Evolutionary conservation across 2,888 invertebrate species (phyloP), one percentile per base, ranked within the genome.

Genomic region (Lamellibrachia satsuma): DNA sequence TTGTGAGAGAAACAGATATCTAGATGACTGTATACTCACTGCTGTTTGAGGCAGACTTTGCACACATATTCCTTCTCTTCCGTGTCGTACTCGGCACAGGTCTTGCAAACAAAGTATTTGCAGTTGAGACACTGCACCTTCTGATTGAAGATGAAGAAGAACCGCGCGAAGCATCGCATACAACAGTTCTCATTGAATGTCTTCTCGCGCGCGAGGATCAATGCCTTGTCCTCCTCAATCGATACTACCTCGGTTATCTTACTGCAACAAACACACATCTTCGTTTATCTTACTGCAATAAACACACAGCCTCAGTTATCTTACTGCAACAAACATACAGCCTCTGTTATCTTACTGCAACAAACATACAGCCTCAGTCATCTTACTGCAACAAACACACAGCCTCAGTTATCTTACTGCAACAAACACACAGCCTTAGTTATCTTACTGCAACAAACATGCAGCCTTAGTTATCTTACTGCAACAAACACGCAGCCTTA

Each of bases 161-260:
- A 94, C 11, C 93, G 93, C 11, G 93, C 90, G 93, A 94, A 94
- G 92, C 96, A 96, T 52, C 95, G 94, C 92, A 96, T 95, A 93
- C 96, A 96, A 92, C 95, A 95, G 93, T 95, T 95, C 93, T 95
- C 95, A 93, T 96, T 96, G 92, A 96, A 95, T 51, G 95, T 94
- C 39, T 94, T 93, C 93, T 95, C 94, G 91, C 95, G 94, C 7
- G 95, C 93, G 22, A 96, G 93, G 52, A 96, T 93, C 22, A 93
- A 93, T 4, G 95, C 94, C 93, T 95, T 95, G 7, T 93, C 94
- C n/a, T 95, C 94, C 92, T 96, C 96, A 52, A 95, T 94, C n/a
- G 93, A 92, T 1, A 96, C 93, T 51, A 94, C 94, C 91, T 95
- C 95, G 91, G 96, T 95, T 15, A 95, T 95, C 94, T 95, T 94